These are phyloP conservation scores for Trichogramma evanescens DNA, from an alignment of 2,888 invertebrate genomes.

Conservation along the genomic window DNA sequence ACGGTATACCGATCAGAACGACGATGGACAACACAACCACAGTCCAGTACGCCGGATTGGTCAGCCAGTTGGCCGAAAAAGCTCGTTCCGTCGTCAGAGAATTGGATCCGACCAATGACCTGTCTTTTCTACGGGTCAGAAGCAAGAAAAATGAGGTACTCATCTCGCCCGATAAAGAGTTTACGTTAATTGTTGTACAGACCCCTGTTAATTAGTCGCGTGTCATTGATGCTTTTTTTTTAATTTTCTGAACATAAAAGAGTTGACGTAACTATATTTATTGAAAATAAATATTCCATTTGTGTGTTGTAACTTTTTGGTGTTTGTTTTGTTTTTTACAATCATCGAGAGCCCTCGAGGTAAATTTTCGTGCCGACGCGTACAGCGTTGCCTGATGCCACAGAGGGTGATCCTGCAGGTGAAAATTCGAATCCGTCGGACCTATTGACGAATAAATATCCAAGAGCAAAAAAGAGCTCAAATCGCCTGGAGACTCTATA, in stretches of 20 bases:
- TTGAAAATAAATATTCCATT: background rate
- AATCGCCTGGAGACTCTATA: background rate
- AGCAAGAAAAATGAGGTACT: conserved; percentile 96
- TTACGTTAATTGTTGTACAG: conserved; percentile 85
- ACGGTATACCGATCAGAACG: conserved; percentile 79
- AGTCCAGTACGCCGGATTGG: conserved; percentile 88
- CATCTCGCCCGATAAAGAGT: conserved; percentile 94
- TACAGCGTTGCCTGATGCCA: no score
- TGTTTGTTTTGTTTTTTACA: no score
- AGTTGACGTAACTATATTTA: background rate
- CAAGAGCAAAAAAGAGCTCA: background rate
- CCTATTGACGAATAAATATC: no score
- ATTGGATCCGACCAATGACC: conserved; percentile 87
- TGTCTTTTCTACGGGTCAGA: conserved; percentile 86
- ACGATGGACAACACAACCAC: conserved; percentile 91
- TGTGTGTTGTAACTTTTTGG: background rate
- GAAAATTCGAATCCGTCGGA: no score
- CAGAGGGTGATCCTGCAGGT: no score
- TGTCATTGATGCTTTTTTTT: background rate
- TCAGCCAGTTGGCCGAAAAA: conserved; percentile 84
- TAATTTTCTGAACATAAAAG: background rate
- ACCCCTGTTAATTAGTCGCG: conserved; percentile 57
- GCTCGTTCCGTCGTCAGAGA: conserved; percentile 87
- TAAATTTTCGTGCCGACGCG: no score
- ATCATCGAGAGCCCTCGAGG: no score